Base-by-base conservation (phyloP, 2,113 vertebrate genomes). In the Eubucco bourcierii region DNA sequence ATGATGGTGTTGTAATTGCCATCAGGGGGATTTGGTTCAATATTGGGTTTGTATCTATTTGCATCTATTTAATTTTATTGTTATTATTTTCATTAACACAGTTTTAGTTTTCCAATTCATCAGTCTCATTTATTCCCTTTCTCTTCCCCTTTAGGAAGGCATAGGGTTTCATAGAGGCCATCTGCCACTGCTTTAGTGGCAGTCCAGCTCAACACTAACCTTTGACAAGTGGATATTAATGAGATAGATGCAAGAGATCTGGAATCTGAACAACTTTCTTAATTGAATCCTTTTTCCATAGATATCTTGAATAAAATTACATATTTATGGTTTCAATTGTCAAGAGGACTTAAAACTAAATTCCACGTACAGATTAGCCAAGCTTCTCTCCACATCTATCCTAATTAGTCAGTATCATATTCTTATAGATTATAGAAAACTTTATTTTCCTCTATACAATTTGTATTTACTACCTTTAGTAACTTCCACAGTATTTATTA, bases 171-270 rank as follows among this genome's bases (percentile, higher is more conserved):
- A 52, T 52, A 52, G 50, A 52, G 50, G 24, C 10, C 50, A 52
- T 25, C 12, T 52, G 50, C 24, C 50, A 52, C 50, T 24, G 23
- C 24, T 52, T 52, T 52, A 52, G 50, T 52, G 50, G 50, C 24
- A 24, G 50, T 12, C 50, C 50, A 50, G 21, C 20, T 11, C 47
- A 52, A 12, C 50, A 25, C 23, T 25, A 52, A 52, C 50, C 50
- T 12, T 52, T 52, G 50, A 52, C 50, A 52, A 52, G 50, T 3
- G 0, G 8, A 81, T 59, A 76, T 53, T 56, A 68, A 47, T 44
- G 15, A 5, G 1, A 0, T 59, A 28, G 11, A 77, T 37, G 17
- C 14, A 70, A 52, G 17, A 73, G 6, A 6, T 59, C 39, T 65
- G 2, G 34, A 82, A 87, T 55, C 3, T 15, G 25, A 75, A 68